phyloP scores from a whole-genome alignment of 1,140 invertebrate genomes.

The Papilio polyxenes region DNA sequence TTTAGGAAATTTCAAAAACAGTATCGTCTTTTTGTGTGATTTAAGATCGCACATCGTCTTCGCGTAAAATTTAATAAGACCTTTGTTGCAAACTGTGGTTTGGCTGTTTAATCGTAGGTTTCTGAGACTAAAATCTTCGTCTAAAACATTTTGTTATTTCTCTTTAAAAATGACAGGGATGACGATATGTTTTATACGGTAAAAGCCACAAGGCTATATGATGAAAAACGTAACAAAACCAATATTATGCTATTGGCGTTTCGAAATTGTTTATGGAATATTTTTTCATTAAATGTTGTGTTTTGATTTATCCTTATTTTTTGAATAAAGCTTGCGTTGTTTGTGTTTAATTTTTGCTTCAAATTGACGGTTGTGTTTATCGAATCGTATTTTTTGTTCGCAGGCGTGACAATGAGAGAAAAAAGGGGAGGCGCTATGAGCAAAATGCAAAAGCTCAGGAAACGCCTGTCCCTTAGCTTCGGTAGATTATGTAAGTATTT shows the following conservation, averaged over 20 bases:
- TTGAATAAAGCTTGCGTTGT: background rate
- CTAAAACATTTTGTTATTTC: too few relatives aligned
- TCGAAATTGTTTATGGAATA: background rate
- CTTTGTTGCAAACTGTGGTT: too few relatives aligned
- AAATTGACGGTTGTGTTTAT: slow-evolving; percentile 9
- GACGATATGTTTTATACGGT: too few relatives aligned
- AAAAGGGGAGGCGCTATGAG: slow-evolving; percentile 93
- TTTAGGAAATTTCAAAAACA: background rate
- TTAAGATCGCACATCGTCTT: too few relatives aligned
- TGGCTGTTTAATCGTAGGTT: too few relatives aligned
- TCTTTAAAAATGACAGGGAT: too few relatives aligned
- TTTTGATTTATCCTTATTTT: background rate
- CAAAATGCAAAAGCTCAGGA: slow-evolving; percentile 94
- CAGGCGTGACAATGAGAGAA: slow-evolving; percentile 93
- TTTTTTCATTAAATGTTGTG: background rate
- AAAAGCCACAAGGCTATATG: background rate
- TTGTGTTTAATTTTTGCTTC: slow-evolving; percentile 9
- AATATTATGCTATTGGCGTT: slow-evolving; percentile 18
- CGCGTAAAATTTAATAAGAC: too few relatives aligned
- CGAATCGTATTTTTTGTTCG: slow-evolving; percentile 70
- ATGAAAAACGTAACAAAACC: background rate
- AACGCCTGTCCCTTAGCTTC: slow-evolving; percentile 94
- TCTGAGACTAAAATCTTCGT: too few relatives aligned
- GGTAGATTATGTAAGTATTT: slow-evolving; percentile 93
- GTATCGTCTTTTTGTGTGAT: background rate